Conservation (phyloP, 1,140 invertebrate genomes). For the Aphelinus atriplicis region DNA sequence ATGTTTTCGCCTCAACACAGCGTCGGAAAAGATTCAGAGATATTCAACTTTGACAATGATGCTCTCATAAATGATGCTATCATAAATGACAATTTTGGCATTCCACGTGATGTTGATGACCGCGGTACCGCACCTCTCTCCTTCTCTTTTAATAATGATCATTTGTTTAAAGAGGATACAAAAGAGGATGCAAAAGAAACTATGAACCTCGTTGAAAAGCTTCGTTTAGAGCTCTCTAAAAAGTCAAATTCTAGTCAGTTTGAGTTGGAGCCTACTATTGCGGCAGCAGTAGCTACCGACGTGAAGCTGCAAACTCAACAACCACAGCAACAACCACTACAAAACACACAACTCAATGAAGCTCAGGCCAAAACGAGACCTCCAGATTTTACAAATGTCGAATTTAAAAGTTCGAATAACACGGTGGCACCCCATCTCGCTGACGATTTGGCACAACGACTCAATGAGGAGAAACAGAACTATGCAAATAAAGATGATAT, state of each 20-base stretch:
- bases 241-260: conserved; percentile 69
- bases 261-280: conserved; percentile 54
- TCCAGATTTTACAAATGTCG: not conserved
- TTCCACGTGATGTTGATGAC: conserved; percentile 71
- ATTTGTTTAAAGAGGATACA: conserved; percentile 80
- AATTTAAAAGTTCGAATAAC: conserved; percentile 23
- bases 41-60: conserved; percentile 76
- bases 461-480: conserved; percentile 56
- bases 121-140: conserved; percentile 67
- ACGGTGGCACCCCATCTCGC: not conserved
- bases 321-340: conserved; percentile 4
- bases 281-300: conserved; percentile 33
- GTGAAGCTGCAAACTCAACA: conserved; percentile 27
- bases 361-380: conserved; percentile 4
- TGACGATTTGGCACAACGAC: conserved; percentile 30
- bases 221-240: conserved; percentile 75
- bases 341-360: conserved; percentile 31
- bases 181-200: conserved; percentile 82
- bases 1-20: conserved; percentile 78
- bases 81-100: conserved; percentile 72
- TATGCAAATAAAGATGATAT: conserved; percentile 54
- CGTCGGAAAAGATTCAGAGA: conserved; percentile 70
- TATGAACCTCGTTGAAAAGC: conserved; percentile 80
- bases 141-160: conserved; percentile 73
- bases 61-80: conserved; percentile 71